A percentile compares a stretch with the other conserved stretches of the same genome.
Conservation (phyloP, 2,888 invertebrate genomes). For the Elysia crispata region DNA sequence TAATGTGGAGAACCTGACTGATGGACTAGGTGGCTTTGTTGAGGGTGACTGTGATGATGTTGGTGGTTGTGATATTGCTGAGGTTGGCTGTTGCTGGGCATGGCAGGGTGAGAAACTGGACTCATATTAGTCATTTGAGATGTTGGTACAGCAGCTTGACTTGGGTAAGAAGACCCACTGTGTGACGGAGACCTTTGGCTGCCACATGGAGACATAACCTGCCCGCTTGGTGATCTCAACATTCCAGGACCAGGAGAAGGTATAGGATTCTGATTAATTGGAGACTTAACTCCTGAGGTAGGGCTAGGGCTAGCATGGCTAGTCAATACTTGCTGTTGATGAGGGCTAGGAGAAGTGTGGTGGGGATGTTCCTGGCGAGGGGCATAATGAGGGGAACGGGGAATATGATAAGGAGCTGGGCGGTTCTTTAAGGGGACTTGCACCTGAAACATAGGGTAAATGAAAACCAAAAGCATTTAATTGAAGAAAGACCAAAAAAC, state of each 20-base stretch:
- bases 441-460: conserved; percentile 47
- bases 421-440: conserved; percentile 68
- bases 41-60: conserved; percentile 21
- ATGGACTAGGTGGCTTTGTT: not conserved
- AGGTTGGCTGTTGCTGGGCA: conserved; percentile 30
- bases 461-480: no score
- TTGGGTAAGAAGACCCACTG: conserved; percentile 48
- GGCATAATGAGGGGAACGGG: conserved; percentile 63
- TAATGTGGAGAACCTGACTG: not conserved
- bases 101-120: conserved; percentile 31
- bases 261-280: conserved; percentile 49
- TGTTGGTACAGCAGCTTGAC: conserved; percentile 21
- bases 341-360: conserved; percentile 40
- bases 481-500: no score
- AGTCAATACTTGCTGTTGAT: conserved; percentile 47
- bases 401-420: conserved; percentile 70
- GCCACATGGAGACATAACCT: conserved; percentile 56
- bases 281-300: conserved; percentile 47
- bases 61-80: conserved; percentile 34
- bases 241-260: conserved; percentile 57
- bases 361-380: conserved; percentile 41
- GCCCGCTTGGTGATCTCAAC: conserved; percentile 63
- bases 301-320: conserved; percentile 71
- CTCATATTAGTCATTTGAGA: not conserved
- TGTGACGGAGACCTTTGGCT: conserved; percentile 60